Evolutionary conservation across 1,140 invertebrate species (phyloP), one percentile per base, ranked within the genome.

Genomic region (Sinonovacula constricta): DNA sequence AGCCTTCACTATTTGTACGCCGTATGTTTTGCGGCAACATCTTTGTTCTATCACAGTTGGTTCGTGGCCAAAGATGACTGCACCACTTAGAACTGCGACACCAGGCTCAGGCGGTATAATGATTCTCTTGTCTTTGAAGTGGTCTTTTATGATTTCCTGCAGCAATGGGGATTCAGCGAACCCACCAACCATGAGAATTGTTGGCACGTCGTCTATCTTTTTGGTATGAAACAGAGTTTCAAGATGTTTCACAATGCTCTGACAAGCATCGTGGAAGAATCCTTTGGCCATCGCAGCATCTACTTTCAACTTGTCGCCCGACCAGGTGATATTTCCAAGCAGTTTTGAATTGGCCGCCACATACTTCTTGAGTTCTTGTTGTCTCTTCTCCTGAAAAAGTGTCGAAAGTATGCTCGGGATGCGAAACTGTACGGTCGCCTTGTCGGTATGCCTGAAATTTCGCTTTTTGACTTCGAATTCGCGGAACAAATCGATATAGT

Each of bases 61-160:
- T 26, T 74, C 28, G 34, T 72, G 57, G 30, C 77, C 81, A 62
- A 77, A 82, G n/a, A 78, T 68, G 0, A 82, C 78, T 3, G 81
- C 77, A 2, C 77, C 81, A 68, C 80, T 82, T 24, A 82, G 31
- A 2, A 82, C 81, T 5, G 81, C 71, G 12, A 82, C 54, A 15
- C 45, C 68, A 4, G 67, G 28, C 26, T 82, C 81, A 12, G 68
- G 34, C 7, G 77, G 72, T 33, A 80, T 69, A n/a, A 82, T 80
- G 4, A 82, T 68, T 14, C 30, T 68, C 33, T 62, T 45, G 22
- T 51, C 33, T n/a, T 66, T 60, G 2, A 77, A 15, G 1, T 24
- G 31, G 10, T 54, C 28, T 34, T 60, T 74, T 18, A 82, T 54
- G 0, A 51, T 45, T 22, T 57, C 45, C 45, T 82, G 71, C 7